Percentiles rank a stretch among this genome's conserved stretches.
These are phyloP conservation scores for Nannoperca australis DNA, from an alignment of 2,797 vertebrate genomes.

Conservation along the genomic window DNA sequence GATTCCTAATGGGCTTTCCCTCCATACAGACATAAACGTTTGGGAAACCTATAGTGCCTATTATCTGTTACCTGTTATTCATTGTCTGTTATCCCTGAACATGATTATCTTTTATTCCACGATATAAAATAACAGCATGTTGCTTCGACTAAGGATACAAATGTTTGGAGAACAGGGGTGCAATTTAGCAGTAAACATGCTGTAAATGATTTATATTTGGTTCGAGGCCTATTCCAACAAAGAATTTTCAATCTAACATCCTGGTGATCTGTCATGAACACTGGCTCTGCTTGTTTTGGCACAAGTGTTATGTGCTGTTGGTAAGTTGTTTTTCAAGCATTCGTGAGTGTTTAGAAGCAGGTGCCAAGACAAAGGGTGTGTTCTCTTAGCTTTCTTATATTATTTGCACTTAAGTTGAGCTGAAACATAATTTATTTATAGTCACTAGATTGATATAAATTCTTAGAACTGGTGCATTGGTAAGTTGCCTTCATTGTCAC, in stretches of 20 bases:
- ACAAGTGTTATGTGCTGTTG: background rate
- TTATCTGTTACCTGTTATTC: conserved; percentile 6
- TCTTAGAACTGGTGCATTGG: background rate
- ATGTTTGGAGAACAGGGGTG: background rate
- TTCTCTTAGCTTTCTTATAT: background rate
- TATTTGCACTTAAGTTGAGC: conserved; percentile 1
- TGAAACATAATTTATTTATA: conserved; percentile 1
- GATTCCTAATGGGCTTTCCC: conserved; percentile 15
- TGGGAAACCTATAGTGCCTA: conserved; percentile 15
- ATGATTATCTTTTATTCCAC: conserved; percentile 1
- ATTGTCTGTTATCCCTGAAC: conserved; percentile 10
- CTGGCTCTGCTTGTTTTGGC: conserved; percentile 40
- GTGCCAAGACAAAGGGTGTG: conserved; percentile 14
- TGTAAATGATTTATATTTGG: conserved; percentile 21
- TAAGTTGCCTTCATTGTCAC: background rate
- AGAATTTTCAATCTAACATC: conserved; percentile 21
- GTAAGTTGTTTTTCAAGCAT: conserved; percentile 23
- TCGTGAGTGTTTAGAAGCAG: conserved; percentile 2
- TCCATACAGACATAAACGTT: background rate
- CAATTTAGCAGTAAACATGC: conserved; percentile 15
- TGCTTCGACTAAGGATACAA: conserved; percentile 3
- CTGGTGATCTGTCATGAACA: conserved; percentile 37
- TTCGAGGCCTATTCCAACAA: background rate
- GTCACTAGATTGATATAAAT: background rate
- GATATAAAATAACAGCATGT: conserved; percentile 7